These are phyloP conservation scores for Sarcophaga bullata DNA, from an alignment of 1,140 invertebrate genomes.

Conservation along the genomic window DNA sequence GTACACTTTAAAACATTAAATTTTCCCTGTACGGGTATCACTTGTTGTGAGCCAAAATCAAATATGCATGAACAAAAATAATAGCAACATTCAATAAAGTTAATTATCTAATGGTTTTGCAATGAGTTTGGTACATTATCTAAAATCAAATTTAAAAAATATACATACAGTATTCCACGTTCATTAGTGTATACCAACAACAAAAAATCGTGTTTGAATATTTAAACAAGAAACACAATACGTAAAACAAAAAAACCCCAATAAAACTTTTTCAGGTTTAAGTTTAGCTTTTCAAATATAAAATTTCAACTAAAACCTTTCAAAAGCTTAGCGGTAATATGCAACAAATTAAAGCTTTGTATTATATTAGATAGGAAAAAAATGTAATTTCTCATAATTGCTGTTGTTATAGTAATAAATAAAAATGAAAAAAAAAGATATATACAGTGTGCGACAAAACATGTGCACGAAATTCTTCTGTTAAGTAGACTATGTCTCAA, in stretches of 20 bases:
- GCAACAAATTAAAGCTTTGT: constrained; percentile 7
- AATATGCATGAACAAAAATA: background rate
- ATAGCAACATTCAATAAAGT: background rate
- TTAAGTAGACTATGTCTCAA: too few relatives aligned
- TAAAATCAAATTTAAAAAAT: background rate
- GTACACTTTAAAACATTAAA: background rate
- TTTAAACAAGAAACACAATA: background rate
- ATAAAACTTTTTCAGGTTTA: constrained; percentile 20
- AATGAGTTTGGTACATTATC: background rate
- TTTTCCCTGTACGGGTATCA: background rate
- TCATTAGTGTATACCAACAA: background rate
- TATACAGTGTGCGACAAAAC: too few relatives aligned
- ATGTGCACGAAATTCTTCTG: too few relatives aligned
- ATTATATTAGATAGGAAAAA: background rate
- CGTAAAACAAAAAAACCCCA: background rate
- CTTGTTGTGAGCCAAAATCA: background rate
- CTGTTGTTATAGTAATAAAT: too few relatives aligned
- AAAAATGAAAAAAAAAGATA: too few relatives aligned
- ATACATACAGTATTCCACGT: background rate
- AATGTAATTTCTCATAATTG: background rate
- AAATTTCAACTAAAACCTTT: constrained; percentile 4
- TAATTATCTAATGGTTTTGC: constrained; percentile 24
- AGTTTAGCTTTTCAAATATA: background rate
- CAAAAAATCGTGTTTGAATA: constrained; percentile 2
- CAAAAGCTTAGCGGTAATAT: background rate